Evolutionary conservation across 1,140 invertebrate genomes (phyloP), one percentile per base, ranked within the genome.

Genomic region (Spodoptera frugiperda): DNA sequence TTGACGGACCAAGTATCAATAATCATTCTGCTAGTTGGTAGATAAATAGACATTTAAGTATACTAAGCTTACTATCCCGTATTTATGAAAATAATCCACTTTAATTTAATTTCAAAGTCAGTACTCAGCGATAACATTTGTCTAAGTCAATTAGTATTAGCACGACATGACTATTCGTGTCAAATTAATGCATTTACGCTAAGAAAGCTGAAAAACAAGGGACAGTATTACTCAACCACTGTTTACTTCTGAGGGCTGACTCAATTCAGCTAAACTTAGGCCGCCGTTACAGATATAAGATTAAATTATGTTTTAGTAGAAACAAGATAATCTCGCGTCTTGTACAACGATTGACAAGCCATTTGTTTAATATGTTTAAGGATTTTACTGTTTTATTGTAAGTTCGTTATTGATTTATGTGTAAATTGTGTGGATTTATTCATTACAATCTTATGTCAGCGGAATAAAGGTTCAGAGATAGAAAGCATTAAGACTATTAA

Each of bases 121-220:
- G 33, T 55, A 11, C 17, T 48, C 72, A 44, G 63, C 76, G 76
- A 59, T 63, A 61, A 70, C 80, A 87, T 87, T 79, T 83, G 77
- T 86, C 85, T 79, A 73, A 70, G 83, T 86, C 85, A 86, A 86
- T 86, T 86, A 86, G 84, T 77, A 83, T 80, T 81, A 85, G 74
- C 55, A 33, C 49, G 77, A 79, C 77, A 81, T 57, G 79, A 83
- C 76, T 78, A 79, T 78, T 82, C 79, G 77, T 72, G 77, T 76
- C 76, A 78, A 86, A 81, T 83, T 82, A 80, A 82, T 80, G 77
- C 74, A 77, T 78, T 72, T 76, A 68, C 72, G 78, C 78, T 82
- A 76, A 80, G 74, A 76, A 79, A 84, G 76, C 70, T 48, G 59
- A 44, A 55, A 75, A 81, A 80, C 83, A 79, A 74, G 76, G 78